Evolutionary conservation across 2,797 vertebrate species (phyloP).

Genomic region (Momotus momota): DNA sequence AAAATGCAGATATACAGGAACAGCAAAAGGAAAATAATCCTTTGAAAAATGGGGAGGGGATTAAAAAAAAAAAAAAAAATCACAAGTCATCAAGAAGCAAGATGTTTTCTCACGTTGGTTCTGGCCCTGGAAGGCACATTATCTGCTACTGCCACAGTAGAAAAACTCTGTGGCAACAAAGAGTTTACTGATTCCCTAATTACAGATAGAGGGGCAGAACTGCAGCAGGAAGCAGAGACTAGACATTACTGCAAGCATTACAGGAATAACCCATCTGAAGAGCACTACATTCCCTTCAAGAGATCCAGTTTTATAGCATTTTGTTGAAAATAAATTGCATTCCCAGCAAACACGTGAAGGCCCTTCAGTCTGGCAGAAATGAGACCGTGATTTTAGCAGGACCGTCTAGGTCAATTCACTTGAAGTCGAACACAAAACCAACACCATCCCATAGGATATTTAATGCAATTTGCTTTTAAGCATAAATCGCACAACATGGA

Average conservation of each 20-base stretch:
- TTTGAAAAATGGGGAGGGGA: neutral
- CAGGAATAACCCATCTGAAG: slow-evolving; percentile 10
- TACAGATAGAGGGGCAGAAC: neutral
- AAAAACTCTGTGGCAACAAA: neutral
- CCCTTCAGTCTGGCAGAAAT: neutral
- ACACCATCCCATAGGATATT: neutral
- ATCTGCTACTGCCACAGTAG: neutral
- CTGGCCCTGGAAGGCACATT: neutral
- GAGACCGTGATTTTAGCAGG: neutral
- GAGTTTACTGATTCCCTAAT: neutral
- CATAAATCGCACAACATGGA: neutral
- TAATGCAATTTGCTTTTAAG: neutral
- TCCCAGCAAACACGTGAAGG: neutral
- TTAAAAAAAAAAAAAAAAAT: neutral
- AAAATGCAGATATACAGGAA: neutral
- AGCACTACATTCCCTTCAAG: neutral
- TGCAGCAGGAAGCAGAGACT: slow-evolving; percentile 8
- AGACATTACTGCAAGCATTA: neutral
- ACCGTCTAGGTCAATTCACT: neutral
- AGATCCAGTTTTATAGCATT: neutral
- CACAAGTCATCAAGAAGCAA: neutral
- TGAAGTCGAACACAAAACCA: neutral
- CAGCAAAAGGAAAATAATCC: neutral
- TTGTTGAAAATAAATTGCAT: neutral
- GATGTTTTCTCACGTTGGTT: neutral